Evolutionary conservation across 2,888 invertebrate genomes (phyloP).

Genomic region (Chouioia cunea): DNA sequence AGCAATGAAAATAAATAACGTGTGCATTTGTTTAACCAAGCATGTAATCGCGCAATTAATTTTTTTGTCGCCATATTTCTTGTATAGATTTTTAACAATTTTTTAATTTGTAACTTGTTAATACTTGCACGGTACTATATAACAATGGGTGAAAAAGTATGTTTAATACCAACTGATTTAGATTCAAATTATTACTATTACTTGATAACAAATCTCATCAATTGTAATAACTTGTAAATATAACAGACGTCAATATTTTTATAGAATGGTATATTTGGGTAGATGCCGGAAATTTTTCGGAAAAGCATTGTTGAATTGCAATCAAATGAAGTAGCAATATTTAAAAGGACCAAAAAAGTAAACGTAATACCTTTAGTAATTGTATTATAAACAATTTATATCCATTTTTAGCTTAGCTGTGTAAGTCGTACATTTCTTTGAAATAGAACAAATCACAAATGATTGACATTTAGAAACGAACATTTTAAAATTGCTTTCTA

Average conservation of each 20-base stretch:
- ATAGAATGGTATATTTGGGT: conserved; percentile 20
- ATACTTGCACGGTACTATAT: not conserved
- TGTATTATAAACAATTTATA: conserved; percentile 36
- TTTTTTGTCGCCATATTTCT: conserved; percentile 3
- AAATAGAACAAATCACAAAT: conserved; percentile 21
- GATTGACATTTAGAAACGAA: conserved; percentile 3
- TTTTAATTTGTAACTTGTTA: conserved; percentile 22
- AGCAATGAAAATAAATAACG: not conserved
- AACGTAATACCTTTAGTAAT: conserved; percentile 39
- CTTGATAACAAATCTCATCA: conserved; percentile 10
- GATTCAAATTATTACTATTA: conserved; percentile 34
- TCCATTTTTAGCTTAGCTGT: conserved; percentile 16
- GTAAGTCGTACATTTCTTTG: conserved; percentile 31
- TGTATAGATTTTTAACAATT: conserved; percentile 9
- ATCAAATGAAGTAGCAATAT: conserved; percentile 47
- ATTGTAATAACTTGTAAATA: conserved; percentile 30
- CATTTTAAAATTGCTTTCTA: not conserved
- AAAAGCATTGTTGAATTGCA: conserved; percentile 9
- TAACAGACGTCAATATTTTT: conserved; percentile 36
- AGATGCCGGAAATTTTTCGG: conserved; percentile 16
- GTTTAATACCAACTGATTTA: conserved; percentile 28
- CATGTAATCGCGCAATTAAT: too few species aligned
- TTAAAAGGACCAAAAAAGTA: conserved; percentile 51
- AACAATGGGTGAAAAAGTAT: not conserved
- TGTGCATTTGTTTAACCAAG: too few species aligned